Evolutionary conservation across 2,113 vertebrate genomes (phyloP).

Genomic region (Malurus alboscapulatus): DNA sequence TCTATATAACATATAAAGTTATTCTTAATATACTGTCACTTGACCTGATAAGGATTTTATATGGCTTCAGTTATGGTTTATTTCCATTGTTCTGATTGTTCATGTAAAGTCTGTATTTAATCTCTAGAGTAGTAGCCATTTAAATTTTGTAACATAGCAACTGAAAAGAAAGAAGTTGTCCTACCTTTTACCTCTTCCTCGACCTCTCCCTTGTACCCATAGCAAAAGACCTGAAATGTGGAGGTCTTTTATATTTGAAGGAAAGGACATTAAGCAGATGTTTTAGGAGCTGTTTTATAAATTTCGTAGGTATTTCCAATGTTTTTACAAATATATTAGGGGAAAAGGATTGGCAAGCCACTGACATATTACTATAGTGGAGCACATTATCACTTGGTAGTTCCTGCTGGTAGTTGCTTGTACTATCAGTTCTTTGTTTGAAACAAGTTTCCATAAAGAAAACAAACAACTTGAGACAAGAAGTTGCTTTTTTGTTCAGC

Average conservation of each 20-base stretch:
- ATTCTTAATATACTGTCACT: constrained; percentile 32
- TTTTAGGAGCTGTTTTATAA: constrained; percentile 62
- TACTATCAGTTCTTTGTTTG: neutral
- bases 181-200: neutral
- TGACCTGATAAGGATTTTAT: constrained; percentile 18
- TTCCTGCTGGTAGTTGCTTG: neutral
- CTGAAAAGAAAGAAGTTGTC: neutral
- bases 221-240: neutral
- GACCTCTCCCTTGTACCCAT: neutral
- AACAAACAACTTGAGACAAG: neutral
- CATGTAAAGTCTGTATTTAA: constrained; percentile 51
- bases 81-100: constrained; percentile 17
- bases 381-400: neutral
- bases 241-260: constrained; percentile 34
- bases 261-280: constrained; percentile 63
- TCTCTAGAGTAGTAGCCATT: neutral
- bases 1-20: constrained; percentile 26
- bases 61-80: constrained; percentile 16
- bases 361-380: neutral
- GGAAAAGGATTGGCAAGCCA: constrained; percentile 49
- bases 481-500: constrained; percentile 26
- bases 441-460: constrained; percentile 2
- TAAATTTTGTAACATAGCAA: constrained; percentile 1
- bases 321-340: constrained; percentile 54
- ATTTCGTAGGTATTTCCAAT: constrained; percentile 49